These are phyloP conservation scores for Pachyseris speciosa DNA, from an alignment of 64 coral and sea anemone species.

Conservation along the genomic window DNA sequence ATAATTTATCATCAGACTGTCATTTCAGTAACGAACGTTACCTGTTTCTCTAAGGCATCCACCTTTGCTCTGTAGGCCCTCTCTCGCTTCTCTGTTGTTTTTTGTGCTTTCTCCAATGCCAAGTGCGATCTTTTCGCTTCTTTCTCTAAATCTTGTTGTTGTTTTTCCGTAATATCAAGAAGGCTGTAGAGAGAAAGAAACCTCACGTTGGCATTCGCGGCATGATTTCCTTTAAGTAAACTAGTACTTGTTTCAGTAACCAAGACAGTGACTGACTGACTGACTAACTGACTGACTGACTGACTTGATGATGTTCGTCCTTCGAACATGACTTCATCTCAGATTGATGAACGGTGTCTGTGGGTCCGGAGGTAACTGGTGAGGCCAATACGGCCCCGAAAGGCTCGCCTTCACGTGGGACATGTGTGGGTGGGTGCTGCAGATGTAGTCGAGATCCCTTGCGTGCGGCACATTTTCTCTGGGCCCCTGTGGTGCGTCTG, in stretches of 20 bases:
- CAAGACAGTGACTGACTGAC: not conserved
- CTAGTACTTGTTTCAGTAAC: too few species aligned
- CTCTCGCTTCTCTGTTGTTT: conserved; percentile 80
- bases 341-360: too few species aligned
- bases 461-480: not conserved
- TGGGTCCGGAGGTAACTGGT: not conserved
- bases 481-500: not conserved
- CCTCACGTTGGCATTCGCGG: not conserved
- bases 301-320: not conserved
- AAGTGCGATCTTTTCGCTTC: conserved; percentile 67
- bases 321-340: not conserved
- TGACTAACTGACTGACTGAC: not conserved
- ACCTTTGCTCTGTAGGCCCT: conserved; percentile 76
- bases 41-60: conserved; percentile 85
- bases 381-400: not conserved
- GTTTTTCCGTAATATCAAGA: conserved; percentile 63
- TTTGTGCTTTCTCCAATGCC: conserved; percentile 68
- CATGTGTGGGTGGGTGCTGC: not conserved
- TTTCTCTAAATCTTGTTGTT: conserved; percentile 75
- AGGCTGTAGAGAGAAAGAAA: conserved; percentile 56
- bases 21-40: too few species aligned
- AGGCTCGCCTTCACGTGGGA: not conserved
- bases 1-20: too few species aligned
- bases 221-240: too few species aligned
- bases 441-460: not conserved